Percentiles rank a stretch among this genome's conserved stretches.
Evolutionary conservation across 1,140 invertebrate species (phyloP).

Genomic region (Bradynema listronoti): DNA sequence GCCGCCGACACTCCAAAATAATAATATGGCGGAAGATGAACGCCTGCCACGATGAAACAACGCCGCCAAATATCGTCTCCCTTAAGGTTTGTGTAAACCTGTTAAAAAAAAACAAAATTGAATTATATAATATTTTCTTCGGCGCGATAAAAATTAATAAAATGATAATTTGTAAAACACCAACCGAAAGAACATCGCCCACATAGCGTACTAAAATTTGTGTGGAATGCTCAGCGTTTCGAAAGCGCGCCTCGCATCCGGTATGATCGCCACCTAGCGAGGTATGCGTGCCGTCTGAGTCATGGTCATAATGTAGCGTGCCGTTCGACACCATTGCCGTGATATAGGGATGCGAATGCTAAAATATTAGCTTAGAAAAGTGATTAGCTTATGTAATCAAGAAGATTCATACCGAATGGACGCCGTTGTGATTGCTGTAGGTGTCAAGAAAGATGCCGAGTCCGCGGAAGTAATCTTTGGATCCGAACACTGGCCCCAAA

Average conservation of each 20-base stretch:
- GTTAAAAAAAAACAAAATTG: background rate
- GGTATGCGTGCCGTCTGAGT: slow-evolving; percentile 93
- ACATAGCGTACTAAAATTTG: slow-evolving; percentile 82
- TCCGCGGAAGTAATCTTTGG: slow-evolving; percentile 82
- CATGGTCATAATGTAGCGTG: slow-evolving; percentile 87
- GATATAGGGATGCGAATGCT: slow-evolving; percentile 96
- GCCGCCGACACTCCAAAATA: slow-evolving; percentile 87
- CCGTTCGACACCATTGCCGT: slow-evolving; percentile 98
- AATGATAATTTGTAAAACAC: slow-evolving; percentile 24
- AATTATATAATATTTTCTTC: background rate
- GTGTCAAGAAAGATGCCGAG: slow-evolving; percentile 91
- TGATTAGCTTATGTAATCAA: background rate
- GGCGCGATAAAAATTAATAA: no score
- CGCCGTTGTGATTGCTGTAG: slow-evolving; percentile 98
- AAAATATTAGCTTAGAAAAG: slow-evolving; percentile 39
- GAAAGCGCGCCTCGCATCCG: slow-evolving; percentile 70
- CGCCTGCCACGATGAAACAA: slow-evolving; percentile 80
- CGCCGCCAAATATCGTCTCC: slow-evolving; percentile 86
- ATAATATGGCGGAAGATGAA: slow-evolving; percentile 86
- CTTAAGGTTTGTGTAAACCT: slow-evolving; percentile 61
- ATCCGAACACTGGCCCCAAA: slow-evolving; percentile 79
- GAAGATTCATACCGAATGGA: slow-evolving; percentile 73
- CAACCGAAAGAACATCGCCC: slow-evolving; percentile 75
- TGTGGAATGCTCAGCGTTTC: slow-evolving; percentile 85
- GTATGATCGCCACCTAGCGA: slow-evolving; percentile 66